Base-by-base conservation (phyloP, 2,797 vertebrate genomes). In the Tadarida brasiliensis region DNA sequence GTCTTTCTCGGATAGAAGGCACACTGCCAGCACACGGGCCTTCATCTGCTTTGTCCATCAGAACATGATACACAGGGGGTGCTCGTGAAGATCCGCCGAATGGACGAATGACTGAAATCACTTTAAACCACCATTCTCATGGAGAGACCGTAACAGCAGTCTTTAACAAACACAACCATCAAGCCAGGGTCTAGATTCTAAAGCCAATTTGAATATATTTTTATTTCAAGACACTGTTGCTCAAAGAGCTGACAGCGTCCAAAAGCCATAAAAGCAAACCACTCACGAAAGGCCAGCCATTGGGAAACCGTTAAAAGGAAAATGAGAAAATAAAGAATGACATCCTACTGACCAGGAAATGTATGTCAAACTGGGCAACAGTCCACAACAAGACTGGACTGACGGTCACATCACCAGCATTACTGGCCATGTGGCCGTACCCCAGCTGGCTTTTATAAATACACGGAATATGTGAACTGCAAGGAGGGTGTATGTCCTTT, bases 221-320 rank as follows among this genome's bases (percentile, higher is more conserved):
- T 93, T 71, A 85, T 87, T 87, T 85, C 14, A 77, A 94, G 63
- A 85, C 54, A 80, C 0, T 35, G 35, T 61, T 90, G 39, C 68
- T 80, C 68, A 35, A 77, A 76, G 74, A 51, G 33, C 28, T 76
- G 16, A 47, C 26, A 11, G 84, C n/a, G 93, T 91, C 71, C 19
- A 68, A 89, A 91, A 28, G 28, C 28, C 35, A 17, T 1, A 30
- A 15, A 24, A 2, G 35, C 17, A 12, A 1, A 22, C 30, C 57
- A 57, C 7, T 44, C 76, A 28, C 11, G 15, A 94, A 90, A 76
- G 61, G 63, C 4, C 26, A 33, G 30, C 30, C 3, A 9, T 0
- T 59, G 7, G 8, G 10, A 56, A 94, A 59, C 44, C 0, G 4
- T 3, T 44, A 33, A 78, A 49, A 68, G 33, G 35, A 85, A 77